A percentile compares a stretch with the other conserved stretches of the same genome.
These are phyloP conservation scores for Andrena bicolor DNA, from an alignment of 2,888 invertebrate species.

Conservation along the genomic window DNA sequence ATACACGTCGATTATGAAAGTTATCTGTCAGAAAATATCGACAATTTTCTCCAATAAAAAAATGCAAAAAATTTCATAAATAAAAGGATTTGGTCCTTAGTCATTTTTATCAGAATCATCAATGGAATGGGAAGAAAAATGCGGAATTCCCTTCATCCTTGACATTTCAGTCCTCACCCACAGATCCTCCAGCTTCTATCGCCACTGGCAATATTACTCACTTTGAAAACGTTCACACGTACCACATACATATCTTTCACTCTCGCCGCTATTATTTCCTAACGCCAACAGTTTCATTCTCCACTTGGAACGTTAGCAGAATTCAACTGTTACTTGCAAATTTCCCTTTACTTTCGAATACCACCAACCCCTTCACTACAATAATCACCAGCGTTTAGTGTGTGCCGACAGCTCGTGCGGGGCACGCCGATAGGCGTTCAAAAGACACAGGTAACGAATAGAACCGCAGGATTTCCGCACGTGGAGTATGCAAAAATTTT, in stretches of 20 bases:
- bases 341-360: too few species aligned
- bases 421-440: too few species aligned
- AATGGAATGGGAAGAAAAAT: constrained; percentile 10
- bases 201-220: background rate
- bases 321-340: too few species aligned
- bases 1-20: background rate
- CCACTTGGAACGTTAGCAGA: background rate
- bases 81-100: background rate
- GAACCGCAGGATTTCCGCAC: too few species aligned
- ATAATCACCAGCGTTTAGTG: too few species aligned
- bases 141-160: constrained; percentile 40
- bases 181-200: constrained; percentile 13
- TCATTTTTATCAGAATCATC: background rate
- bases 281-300: background rate
- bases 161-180: constrained; percentile 39
- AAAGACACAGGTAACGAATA: too few species aligned
- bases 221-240: background rate
- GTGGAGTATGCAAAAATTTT: too few species aligned
- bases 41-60: too few species aligned
- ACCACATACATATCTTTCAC: background rate
- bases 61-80: background rate
- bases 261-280: background rate
- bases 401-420: too few species aligned
- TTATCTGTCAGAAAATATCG: background rate
- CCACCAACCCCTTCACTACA: background rate